Base-by-base conservation (phyloP, 2,113 vertebrate genomes). In the Chaetodon trifascialis region DNA sequence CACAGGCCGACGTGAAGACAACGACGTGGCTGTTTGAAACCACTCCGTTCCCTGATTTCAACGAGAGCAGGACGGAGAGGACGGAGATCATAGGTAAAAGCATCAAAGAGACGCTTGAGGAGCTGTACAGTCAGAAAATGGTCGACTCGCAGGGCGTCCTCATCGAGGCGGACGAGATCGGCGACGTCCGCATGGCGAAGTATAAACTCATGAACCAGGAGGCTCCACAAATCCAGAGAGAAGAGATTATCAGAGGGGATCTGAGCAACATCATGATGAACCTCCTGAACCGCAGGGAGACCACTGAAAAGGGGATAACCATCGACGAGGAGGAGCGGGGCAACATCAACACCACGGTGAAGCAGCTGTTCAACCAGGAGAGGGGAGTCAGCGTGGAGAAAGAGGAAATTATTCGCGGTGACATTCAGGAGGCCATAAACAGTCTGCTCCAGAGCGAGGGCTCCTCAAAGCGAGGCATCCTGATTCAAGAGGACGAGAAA, bases 21-120 rank as follows among this genome's bases (percentile, higher is more conserved):
- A 98, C 97, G 40, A 98, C 96, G 0, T 98, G 97, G 97, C 94
- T 98, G 15, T 98, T 98, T 94, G 97, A 98, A 95, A 95, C 94
- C 11, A 97, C 96, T 14, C 95, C 97, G 0, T 94, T 98, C 64
- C 91, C 96, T 17, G 93, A 96, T 47, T 98, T 98, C 89, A 97
- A 96, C 54, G 95, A 97, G 59, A 96, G 84, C 72, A 93, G 40
- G 38, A 19, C 93, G 74, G 95, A 97, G 77, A 97, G 90, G 79
- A 93, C 93, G 11, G 95, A 97, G 76, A 96, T 98, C 59, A 89
- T 96, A 5, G 97, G 97, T 2, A 98, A 98, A 83, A 98, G 95
- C 63, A 94, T 98, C 74, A 96, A 95, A 88, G 94, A 96, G 81
- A 98, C 97, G 7, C 95, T 98, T 46, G 91, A 96, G 85, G 96